A percentile compares a stretch with the other conserved stretches of the same genome.
These are phyloP conservation scores for Malthinus flaveolus DNA, from an alignment of 2,888 invertebrate species.

Conservation along the genomic window DNA sequence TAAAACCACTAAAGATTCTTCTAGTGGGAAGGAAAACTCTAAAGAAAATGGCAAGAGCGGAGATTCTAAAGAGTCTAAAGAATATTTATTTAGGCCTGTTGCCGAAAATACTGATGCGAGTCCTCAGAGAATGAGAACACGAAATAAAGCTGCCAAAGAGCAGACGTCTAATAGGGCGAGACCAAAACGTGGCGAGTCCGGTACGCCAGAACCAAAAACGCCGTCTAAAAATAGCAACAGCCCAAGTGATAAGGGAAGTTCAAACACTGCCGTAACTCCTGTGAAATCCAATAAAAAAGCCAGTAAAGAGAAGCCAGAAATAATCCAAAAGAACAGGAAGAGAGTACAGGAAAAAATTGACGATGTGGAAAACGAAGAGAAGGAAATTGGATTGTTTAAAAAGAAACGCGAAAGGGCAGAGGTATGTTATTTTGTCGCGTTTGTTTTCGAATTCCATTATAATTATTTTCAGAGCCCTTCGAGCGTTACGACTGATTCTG, in stretches of 20 bases:
- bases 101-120: conserved; percentile 74
- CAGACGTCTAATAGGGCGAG: conserved; percentile 58
- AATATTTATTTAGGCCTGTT: conserved; percentile 39
- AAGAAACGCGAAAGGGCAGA: conserved; percentile 57
- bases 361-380: conserved; percentile 53
- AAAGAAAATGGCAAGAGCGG: conserved; percentile 16
- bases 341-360: conserved; percentile 56
- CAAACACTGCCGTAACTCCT: conserved; percentile 42
- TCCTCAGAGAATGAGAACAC: conserved; percentile 86
- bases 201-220: conserved; percentile 55
- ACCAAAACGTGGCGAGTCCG: conserved; percentile 60
- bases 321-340: conserved; percentile 60
- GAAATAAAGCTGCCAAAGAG: conserved; percentile 81
- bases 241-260: conserved; percentile 38
- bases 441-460: background rate
- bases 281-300: conserved; percentile 52
- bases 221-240: conserved; percentile 54
- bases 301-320: conserved; percentile 57
- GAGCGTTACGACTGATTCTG: conserved; percentile 83
- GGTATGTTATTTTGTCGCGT: conserved; percentile 22
- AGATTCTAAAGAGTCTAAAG: conserved; percentile 28
- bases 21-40: conserved; percentile 14
- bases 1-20: conserved; percentile 20
- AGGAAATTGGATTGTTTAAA: conserved; percentile 55
- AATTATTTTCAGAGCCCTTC: conserved; percentile 70